Conservation (phyloP, 2,113 vertebrate species). For the Otus sunia region DNA sequence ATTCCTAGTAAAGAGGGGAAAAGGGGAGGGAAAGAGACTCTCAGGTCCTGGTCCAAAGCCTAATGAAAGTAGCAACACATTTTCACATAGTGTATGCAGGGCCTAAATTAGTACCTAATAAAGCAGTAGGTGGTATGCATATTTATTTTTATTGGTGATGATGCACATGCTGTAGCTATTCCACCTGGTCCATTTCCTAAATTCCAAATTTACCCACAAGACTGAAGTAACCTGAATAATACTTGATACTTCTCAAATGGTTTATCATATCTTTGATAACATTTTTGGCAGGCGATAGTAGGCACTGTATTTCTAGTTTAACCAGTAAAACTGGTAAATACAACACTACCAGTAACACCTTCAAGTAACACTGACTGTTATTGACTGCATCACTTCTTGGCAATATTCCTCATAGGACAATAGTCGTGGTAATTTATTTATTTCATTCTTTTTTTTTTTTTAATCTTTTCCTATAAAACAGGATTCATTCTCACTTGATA, state of each 20-base stretch:
- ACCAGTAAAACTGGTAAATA: neutral
- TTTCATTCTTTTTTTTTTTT: neutral
- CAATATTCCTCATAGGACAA: neutral
- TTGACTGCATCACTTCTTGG: neutral
- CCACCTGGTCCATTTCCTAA: neutral
- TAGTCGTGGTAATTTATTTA: neutral
- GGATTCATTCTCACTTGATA: slow-evolving; percentile 58
- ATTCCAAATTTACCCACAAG: neutral
- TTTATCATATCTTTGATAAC: neutral
- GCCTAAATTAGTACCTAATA: neutral
- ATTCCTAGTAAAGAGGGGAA: neutral
- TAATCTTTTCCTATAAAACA: neutral
- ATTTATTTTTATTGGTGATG: neutral
- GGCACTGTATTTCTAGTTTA: neutral
- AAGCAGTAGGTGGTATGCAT: neutral
- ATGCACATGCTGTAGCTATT: neutral
- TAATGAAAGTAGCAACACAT: neutral
- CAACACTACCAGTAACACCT: neutral
- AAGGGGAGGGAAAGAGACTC: neutral
- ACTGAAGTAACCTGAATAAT: neutral
- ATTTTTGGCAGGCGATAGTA: neutral
- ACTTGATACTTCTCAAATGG: neutral
- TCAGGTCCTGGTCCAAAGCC: neutral
- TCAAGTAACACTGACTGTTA: neutral
- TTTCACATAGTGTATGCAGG: neutral